Conservation (phyloP, 1,140 invertebrate genomes). For the Neuroterus valhalla region DNA sequence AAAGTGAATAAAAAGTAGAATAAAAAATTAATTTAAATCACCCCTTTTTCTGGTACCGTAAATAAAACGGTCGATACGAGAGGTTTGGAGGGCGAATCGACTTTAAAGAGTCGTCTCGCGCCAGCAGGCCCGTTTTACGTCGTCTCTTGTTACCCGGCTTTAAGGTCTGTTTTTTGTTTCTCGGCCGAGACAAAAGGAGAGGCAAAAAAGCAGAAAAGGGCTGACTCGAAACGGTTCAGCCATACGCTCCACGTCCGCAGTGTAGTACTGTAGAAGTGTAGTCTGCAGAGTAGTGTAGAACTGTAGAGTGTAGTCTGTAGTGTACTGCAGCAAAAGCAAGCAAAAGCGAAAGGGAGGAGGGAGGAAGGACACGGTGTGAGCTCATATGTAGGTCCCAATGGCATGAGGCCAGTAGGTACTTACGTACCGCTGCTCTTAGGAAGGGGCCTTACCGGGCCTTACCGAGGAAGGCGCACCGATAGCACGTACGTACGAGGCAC, state of each 20-base stretch:
- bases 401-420: conserved; percentile 28
- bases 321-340: conserved; percentile 12
- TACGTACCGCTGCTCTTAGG: neutral
- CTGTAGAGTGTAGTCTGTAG: neutral
- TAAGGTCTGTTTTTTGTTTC: conserved; percentile 26
- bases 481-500: conserved; percentile 5
- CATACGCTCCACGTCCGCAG: neutral
- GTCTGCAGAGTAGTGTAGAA: too few species aligned
- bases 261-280: neutral
- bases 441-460: neutral
- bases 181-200: conserved; percentile 14
- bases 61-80: conserved; percentile 14
- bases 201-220: conserved; percentile 24
- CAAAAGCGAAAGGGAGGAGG: conserved; percentile 29
- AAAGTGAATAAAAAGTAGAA: neutral
- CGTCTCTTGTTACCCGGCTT: conserved; percentile 30
- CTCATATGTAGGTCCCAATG: conserved; percentile 30
- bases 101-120: conserved; percentile 28
- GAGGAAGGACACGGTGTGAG: conserved; percentile 23
- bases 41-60: neutral
- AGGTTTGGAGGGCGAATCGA: conserved; percentile 28
- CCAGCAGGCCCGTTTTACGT: conserved; percentile 24
- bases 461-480: neutral
- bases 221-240: conserved; percentile 21
- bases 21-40: neutral